Evolutionary conservation across 1,140 invertebrate genomes (phyloP), one percentile per base, ranked within the genome.

Genomic region (Drosophila sechellia): DNA sequence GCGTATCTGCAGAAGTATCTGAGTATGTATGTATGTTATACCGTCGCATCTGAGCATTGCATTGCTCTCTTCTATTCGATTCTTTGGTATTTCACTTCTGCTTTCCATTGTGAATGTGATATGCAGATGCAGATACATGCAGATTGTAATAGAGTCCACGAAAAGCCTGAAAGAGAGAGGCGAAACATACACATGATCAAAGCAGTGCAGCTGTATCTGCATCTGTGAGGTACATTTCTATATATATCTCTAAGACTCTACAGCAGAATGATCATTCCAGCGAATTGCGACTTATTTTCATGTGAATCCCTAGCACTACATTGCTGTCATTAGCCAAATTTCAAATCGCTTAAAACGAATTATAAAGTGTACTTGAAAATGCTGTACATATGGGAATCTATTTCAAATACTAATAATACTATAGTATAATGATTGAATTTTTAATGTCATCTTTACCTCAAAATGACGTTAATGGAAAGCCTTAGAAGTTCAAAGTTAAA

Each of bases 121-220:
- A 45, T 84, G 80, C 80, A 84, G 64, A 83, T 77, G 72, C 56
- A 54, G 53, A 63, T 34, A 84, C 64, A 83, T 77, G 72, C 56
- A 54, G 53, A 63, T 34, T 61, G 15, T 10, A 35, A 35, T 20
- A 12, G 4, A 52, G 49, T 17, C 49, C 31, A 15, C 27, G 15
- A 35, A 52, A 13, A 17, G 15, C 5, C 11, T 13, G 27, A 50
- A 34, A 50, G 34, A 25, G 34, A 20, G 53, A 34, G 20, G 31
- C 40, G 46, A 13, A 13, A 3, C 5, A 20, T 13, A 13, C 20
- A 40, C 5, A 34, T 53, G 52, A 58, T 15, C 11, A 13, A 20
- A 34, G 13, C 34, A 39, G 15, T 22, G 27, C 25, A 56, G 52
- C 25, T 63, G 59, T 43, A 60, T 48, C 34, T 52, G 54, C 27